Evolutionary conservation across 2,797 vertebrate species (phyloP).

Genomic region (Ataeniobius toweri): DNA sequence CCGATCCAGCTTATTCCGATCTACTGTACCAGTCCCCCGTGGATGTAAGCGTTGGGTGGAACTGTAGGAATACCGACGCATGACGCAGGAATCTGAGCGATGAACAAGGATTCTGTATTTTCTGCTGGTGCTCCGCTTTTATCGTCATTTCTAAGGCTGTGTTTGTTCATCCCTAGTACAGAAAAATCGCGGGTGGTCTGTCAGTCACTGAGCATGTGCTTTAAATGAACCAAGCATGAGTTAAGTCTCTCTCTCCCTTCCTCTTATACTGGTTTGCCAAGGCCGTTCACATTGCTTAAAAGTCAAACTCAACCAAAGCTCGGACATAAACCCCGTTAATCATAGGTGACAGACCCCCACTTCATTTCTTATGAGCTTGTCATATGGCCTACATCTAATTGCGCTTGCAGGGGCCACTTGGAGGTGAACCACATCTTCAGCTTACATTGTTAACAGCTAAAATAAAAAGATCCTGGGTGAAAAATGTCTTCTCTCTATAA

Average conservation of each 20-base stretch:
- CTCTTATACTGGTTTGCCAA: neutral
- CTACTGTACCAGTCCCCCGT: conserved; percentile 44
- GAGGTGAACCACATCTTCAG: conserved; percentile 52
- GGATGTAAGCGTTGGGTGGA: conserved; percentile 53
- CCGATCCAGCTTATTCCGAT: conserved; percentile 7
- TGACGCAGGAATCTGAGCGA: conserved; percentile 64
- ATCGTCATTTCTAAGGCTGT: neutral
- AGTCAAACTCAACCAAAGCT: conserved; percentile 1
- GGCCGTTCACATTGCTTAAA: neutral
- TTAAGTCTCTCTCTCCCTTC: neutral
- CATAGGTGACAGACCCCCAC: neutral
- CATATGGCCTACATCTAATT: conserved; percentile 42
- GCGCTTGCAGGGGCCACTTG: conserved; percentile 40
- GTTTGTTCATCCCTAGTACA: conserved; percentile 2
- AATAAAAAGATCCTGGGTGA: neutral
- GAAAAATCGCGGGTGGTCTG: conserved; percentile 9
- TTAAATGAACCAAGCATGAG: conserved; percentile 18
- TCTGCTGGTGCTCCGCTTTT: conserved; percentile 27
- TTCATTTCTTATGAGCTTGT: neutral
- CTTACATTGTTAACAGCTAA: conserved; percentile 17
- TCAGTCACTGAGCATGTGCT: conserved; percentile 7
- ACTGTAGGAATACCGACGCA: conserved; percentile 56
- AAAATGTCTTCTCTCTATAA: conserved; percentile 23
- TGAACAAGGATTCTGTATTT: conserved; percentile 49
- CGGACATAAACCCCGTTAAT: neutral